Evolutionary conservation across 2,888 invertebrate genomes (phyloP).

Genomic region (Rosalia funebris): DNA sequence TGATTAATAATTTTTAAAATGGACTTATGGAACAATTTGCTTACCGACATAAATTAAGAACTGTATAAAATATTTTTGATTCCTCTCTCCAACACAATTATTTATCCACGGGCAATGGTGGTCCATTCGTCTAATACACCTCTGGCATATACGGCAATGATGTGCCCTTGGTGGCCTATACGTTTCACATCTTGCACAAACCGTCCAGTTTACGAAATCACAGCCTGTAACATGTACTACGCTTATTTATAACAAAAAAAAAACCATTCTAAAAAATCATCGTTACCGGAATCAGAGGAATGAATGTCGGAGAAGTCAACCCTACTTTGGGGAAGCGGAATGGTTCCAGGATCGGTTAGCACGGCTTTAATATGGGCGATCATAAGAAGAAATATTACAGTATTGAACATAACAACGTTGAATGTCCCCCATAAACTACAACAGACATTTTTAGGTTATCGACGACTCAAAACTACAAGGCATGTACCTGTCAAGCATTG

Average conservation of each 20-base stretch:
- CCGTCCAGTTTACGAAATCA: slow-evolving; percentile 78
- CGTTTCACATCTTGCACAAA: slow-evolving; percentile 83
- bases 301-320: slow-evolving; percentile 86
- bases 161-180: slow-evolving; percentile 86
- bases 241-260: no score
- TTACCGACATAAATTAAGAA: slow-evolving; percentile 81
- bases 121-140: slow-evolving; percentile 84
- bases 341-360: slow-evolving; percentile 88
- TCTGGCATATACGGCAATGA: slow-evolving; percentile 87
- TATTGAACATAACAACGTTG: slow-evolving; percentile 82
- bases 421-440: slow-evolving; percentile 84
- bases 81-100: slow-evolving; percentile 91
- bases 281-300: slow-evolving; percentile 66
- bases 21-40: no score
- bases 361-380: slow-evolving; percentile 87
- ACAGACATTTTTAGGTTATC: slow-evolving; percentile 39
- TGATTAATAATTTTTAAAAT: no score
- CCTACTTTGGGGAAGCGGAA: slow-evolving; percentile 78
- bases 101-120: slow-evolving; percentile 94
- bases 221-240: slow-evolving; percentile 57
- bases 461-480: neutral
- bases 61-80: slow-evolving; percentile 92
- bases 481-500: slow-evolving; percentile 80
- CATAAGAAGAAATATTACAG: slow-evolving; percentile 76
- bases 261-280: no score